Conservation (phyloP, 1,140 invertebrate genomes). For the Caerostris extrusa region DNA sequence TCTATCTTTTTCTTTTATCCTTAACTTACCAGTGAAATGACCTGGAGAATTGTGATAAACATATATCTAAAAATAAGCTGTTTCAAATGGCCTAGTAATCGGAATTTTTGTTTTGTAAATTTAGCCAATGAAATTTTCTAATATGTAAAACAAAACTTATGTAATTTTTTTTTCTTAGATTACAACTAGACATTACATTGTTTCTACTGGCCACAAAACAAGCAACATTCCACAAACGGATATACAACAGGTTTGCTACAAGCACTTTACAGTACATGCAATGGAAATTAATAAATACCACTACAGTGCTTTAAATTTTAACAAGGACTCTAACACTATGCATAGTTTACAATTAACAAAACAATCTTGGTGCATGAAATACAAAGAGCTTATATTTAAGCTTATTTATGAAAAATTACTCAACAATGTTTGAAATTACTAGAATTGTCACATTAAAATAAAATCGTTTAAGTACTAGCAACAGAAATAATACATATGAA, state of each 20-base stretch:
- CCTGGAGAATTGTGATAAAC: neutral
- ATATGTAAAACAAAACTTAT: neutral
- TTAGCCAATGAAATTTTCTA: neutral
- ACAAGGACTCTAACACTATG: conserved; percentile 3
- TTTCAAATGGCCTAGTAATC: neutral
- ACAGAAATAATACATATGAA: conserved; percentile 33
- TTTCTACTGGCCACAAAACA: conserved; percentile 72
- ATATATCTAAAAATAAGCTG: neutral
- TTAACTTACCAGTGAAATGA: conserved; percentile 19
- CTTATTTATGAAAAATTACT: conserved; percentile 9
- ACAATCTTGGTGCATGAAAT: conserved; percentile 45
- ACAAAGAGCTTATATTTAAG: neutral
- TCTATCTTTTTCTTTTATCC: conserved; percentile 40
- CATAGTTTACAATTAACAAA: conserved; percentile 49
- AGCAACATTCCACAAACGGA: conserved; percentile 70
- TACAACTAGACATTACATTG: conserved; percentile 50
- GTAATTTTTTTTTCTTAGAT: neutral
- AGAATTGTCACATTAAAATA: neutral
- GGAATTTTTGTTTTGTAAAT: conserved; percentile 18
- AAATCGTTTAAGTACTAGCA: conserved; percentile 34
- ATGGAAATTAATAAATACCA: conserved; percentile 67
- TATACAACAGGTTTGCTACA: conserved; percentile 45
- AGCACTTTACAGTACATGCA: conserved; percentile 26
- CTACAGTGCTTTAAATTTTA: conserved; percentile 46
- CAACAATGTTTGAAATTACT: conserved; percentile 8